A percentile compares a stretch with the other conserved stretches of the same genome.
phyloP scores from a whole-genome alignment of 2,113 vertebrate species.

The Silurus glanis region DNA sequence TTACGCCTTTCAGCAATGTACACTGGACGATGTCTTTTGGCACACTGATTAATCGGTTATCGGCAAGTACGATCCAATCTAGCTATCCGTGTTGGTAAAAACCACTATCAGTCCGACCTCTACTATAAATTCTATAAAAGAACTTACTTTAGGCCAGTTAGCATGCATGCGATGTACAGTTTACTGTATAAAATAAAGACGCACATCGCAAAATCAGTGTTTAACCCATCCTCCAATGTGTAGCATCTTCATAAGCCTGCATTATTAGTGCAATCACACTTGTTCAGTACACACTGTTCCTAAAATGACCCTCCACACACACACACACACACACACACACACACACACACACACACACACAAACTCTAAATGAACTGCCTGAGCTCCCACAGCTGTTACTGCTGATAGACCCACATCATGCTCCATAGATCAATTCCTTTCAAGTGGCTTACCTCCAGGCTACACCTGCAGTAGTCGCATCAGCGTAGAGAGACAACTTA shows the following conservation, averaged over 20 bases:
- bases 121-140: no score
- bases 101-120: no score
- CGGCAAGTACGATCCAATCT: no score
- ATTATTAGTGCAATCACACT: neutral
- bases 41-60: no score
- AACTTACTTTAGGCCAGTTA: no score
- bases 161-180: neutral
- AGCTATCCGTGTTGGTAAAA: no score
- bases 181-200: neutral
- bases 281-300: neutral
- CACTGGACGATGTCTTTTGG: no score
- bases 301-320: neutral
- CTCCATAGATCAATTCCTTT: constrained; percentile 1
- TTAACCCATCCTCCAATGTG: no score
- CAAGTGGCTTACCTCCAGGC: neutral
- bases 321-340: constrained; percentile 10
- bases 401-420: constrained; percentile 35
- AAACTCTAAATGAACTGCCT: neutral
- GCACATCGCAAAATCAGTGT: neutral
- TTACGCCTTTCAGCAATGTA: no score
- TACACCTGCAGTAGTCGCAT: neutral
- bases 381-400: constrained; percentile 19
- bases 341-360: neutral
- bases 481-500: neutral
- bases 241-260: neutral